Percentiles rank a stretch among this genome's conserved stretches.
Evolutionary conservation across 1,140 invertebrate genomes (phyloP).

Genomic region (Anagrus nilaparvatae): DNA sequence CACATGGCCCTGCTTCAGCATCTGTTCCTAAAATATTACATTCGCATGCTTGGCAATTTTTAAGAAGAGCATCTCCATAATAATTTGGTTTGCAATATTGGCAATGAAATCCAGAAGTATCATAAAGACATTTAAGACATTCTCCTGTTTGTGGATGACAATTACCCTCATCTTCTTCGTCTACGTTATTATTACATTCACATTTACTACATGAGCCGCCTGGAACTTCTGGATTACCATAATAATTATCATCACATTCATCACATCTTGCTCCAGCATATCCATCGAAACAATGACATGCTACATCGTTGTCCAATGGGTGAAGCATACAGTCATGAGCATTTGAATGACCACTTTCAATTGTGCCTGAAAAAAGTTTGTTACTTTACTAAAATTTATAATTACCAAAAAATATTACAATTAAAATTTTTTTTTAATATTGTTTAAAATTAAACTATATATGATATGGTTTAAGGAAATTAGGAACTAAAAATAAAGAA

Average conservation of each 20-base stretch:
- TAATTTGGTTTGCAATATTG: constrained; percentile 82
- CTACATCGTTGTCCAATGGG: constrained; percentile 74
- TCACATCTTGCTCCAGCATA: constrained; percentile 85
- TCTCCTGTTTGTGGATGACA: constrained; percentile 86
- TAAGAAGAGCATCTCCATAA: constrained; percentile 76
- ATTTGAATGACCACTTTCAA: constrained; percentile 72
- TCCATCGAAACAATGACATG: constrained; percentile 86
- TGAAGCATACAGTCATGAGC: constrained; percentile 83
- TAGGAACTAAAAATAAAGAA: too few relatives aligned
- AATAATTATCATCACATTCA: constrained; percentile 91
- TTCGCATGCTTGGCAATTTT: constrained; percentile 75
- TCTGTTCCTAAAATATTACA: constrained; percentile 90
- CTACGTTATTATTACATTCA: constrained; percentile 91
- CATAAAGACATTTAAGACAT: constrained; percentile 88
- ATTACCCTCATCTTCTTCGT: constrained; percentile 71
- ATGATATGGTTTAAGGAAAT: too few relatives aligned
- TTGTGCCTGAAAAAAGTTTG: constrained; percentile 52
- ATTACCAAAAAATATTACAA: too few relatives aligned
- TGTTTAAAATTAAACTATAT: too few relatives aligned
- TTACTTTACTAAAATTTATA: too few relatives aligned
- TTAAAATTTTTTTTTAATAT: too few relatives aligned
- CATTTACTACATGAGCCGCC: constrained; percentile 83
- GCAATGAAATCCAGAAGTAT: constrained; percentile 88
- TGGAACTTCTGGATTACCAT: constrained; percentile 73
- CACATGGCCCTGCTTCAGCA: constrained; percentile 61